Evolutionary conservation across 2,797 vertebrate genomes (phyloP).

Genomic region (Aeoliscus strigatus): DNA sequence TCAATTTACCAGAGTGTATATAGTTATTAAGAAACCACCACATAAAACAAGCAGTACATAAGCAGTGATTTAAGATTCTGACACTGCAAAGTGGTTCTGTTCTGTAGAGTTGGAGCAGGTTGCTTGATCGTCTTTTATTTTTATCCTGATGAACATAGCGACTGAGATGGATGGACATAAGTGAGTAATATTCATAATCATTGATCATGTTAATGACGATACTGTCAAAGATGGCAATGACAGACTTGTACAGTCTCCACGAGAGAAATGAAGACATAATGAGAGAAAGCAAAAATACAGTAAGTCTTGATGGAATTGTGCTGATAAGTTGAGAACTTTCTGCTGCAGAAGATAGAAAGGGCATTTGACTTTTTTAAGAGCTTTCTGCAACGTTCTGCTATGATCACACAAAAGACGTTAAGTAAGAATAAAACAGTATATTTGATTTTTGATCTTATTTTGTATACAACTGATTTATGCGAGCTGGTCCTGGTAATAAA

Average conservation of each 20-base stretch:
- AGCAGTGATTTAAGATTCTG: slow-evolving; percentile 46
- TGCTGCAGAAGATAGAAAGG: background rate
- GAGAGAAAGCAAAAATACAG: slow-evolving; percentile 40
- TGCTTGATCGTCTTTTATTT: slow-evolving; percentile 51
- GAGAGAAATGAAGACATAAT: slow-evolving; percentile 64
- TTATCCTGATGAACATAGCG: slow-evolving; percentile 56
- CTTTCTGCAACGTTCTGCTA: no score
- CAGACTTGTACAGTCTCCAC: slow-evolving; percentile 52
- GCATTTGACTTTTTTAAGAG: no score
- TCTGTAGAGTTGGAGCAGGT: slow-evolving; percentile 31
- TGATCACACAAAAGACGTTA: no score
- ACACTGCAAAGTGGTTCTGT: slow-evolving; percentile 21
- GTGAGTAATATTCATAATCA: slow-evolving; percentile 70
- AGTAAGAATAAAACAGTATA: no score
- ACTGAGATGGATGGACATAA: slow-evolving; percentile 58
- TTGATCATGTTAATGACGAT: slow-evolving; percentile 72
- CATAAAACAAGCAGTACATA: slow-evolving; percentile 38
- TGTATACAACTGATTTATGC: no score
- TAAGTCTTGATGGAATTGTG: slow-evolving; percentile 13
- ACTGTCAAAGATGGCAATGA: slow-evolving; percentile 70
- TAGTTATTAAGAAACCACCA: slow-evolving; percentile 67
- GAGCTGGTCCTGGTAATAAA: slow-evolving; percentile 6
- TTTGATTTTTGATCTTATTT: no score
- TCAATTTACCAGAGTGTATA: slow-evolving; percentile 62
- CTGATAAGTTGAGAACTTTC: slow-evolving; percentile 19